phyloP scores from a whole-genome alignment of 2,888 invertebrate species.

The Therioaphis trifolii region DNA sequence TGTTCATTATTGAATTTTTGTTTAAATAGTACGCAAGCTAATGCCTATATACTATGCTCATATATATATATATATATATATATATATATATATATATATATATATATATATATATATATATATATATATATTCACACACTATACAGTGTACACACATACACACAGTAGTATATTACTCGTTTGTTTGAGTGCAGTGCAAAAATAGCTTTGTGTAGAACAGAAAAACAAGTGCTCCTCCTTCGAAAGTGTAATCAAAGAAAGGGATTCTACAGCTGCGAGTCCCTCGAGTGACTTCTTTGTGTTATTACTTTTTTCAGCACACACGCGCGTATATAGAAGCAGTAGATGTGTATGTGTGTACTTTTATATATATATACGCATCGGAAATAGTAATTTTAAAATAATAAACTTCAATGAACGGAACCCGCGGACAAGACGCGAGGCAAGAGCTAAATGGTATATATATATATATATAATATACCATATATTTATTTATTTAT shows the following conservation, averaged over 20 bases:
- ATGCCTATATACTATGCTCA: neutral
- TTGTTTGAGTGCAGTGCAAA: conserved; percentile 39
- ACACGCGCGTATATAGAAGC: neutral
- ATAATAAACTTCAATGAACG: conserved; percentile 46
- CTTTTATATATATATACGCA: neutral
- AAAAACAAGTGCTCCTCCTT: conserved; percentile 36
- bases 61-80: neutral
- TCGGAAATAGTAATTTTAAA: conserved; percentile 26
- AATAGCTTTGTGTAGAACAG: conserved; percentile 27
- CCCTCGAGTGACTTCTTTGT: conserved; percentile 46
- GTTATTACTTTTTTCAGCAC: conserved; percentile 44
- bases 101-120: neutral
- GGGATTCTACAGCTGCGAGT: conserved; percentile 43
- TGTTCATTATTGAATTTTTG: neutral
- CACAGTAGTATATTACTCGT: conserved; percentile 19
- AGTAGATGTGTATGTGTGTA: neutral
- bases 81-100: neutral
- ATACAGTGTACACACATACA: neutral
- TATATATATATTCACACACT: neutral
- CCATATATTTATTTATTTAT: no score
- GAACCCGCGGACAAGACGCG: neutral
- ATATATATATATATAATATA: no score
- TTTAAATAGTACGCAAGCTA: neutral
- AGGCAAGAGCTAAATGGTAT: conserved; percentile 1
- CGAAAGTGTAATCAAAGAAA: conserved; percentile 48